Evolutionary conservation across 2,113 vertebrate genomes (phyloP), one percentile per base, ranked within the genome.

Genomic region (Terrapene triunguis): DNA sequence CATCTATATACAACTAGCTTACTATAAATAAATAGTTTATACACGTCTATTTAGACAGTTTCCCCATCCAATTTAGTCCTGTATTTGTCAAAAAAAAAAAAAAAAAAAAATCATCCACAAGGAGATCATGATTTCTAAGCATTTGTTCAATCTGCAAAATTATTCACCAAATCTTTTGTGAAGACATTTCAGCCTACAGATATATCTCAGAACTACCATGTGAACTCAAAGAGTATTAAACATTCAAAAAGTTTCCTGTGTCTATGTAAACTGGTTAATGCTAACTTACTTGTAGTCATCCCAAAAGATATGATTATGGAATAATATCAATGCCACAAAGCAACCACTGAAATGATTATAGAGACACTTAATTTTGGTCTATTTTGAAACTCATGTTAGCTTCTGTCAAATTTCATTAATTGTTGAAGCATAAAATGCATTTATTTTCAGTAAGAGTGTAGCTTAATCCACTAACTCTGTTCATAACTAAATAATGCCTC

Each of bases 361-460:
- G 90, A 96, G 32, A 53, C 74, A 44, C 27, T 94, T 93, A 62
- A 94, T 89, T 47, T 89, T 17, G 42, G 80, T 91, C 27, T 91
- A n/a, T 81, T 54, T 94, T 93, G 80, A 96, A 94, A 93, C 4
- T 29, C 74, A 8, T 59, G 8, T 80, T 87, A 54, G 48, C 29
- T 80, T 85, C 91, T 95, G 93, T 93, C 95, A 92, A 87, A 93
- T 94, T 76, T 92, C 74, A 44, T 94, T 95, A 90, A 95, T 84
- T 97, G 62, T 38, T 97, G 93, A 97, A 97, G 80, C 91, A 92
- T 81, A 90, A 97, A 98, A 96, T 95, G 88, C 59, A 87, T 89
- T 97, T 97, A 89, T 93, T 96, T 85, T 96, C 83, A 87, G 29
- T 55, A 95, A 95, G 53, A 95, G 59, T 13, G 1, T 86, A 69